phyloP scores from a whole-genome alignment of 2,888 invertebrate species.

The Drosophila anomalata region DNA sequence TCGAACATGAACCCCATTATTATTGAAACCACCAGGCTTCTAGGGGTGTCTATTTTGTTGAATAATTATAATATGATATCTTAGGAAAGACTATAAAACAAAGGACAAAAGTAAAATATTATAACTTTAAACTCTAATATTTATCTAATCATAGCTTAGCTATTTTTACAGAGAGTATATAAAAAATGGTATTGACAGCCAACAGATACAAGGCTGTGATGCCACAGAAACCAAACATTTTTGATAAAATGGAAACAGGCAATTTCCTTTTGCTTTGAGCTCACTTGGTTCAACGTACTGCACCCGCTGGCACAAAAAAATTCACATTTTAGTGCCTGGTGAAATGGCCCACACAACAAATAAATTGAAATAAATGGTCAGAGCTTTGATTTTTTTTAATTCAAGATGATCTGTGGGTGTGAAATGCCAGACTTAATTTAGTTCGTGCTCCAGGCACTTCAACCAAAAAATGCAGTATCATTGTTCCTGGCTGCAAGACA shows the following conservation, averaged over 20 bases:
- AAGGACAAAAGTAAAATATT: too few relatives aligned
- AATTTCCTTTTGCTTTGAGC: constrained; percentile 63
- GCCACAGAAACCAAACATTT: constrained; percentile 11
- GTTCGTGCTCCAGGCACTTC: background rate
- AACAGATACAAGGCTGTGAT: constrained; percentile 52
- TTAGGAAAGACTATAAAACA: too few relatives aligned
- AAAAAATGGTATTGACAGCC: constrained; percentile 2
- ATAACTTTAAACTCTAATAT: too few relatives aligned
- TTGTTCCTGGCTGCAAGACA: constrained; percentile 18
- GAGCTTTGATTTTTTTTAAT: background rate
- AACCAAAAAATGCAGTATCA: constrained; percentile 27
- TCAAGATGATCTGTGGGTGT: constrained; percentile 11
- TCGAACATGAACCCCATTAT: too few relatives aligned
- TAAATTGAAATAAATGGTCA: constrained; percentile 40
- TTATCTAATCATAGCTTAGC: background rate
- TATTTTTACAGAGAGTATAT: background rate
- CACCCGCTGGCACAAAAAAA: constrained; percentile 38
- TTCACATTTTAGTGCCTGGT: constrained; percentile 46
- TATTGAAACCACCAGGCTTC: too few relatives aligned
- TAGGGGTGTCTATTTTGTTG: too few relatives aligned
- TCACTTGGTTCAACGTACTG: constrained; percentile 56
- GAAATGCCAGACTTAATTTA: constrained; percentile 8
- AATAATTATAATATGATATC: too few relatives aligned
- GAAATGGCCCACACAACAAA: constrained; percentile 24
- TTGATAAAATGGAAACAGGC: background rate